A percentile compares a stretch with the other conserved stretches of the same genome.
These are phyloP conservation scores for Rotaria sp. DNA, from an alignment of 2,888 invertebrate species.

Conservation along the genomic window DNA sequence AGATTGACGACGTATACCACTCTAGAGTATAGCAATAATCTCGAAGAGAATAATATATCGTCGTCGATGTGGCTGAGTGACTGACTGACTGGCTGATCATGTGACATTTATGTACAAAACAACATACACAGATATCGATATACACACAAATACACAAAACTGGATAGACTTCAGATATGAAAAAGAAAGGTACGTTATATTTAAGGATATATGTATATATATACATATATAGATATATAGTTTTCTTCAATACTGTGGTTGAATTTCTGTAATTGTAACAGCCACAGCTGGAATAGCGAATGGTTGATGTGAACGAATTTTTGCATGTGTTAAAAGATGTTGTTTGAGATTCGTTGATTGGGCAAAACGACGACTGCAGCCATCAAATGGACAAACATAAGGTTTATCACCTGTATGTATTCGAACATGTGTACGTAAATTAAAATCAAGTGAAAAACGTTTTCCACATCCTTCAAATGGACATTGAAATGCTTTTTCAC, in stretches of 20 bases:
- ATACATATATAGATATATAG: neutral
- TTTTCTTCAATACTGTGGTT: slow-evolving; percentile 15
- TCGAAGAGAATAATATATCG: slow-evolving; percentile 2
- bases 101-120: slow-evolving; percentile 4
- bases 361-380: slow-evolving; percentile 95
- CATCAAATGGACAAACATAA: slow-evolving; percentile 95
- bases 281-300: slow-evolving; percentile 27
- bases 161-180: neutral
- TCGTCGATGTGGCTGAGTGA: neutral
- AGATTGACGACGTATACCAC: neutral
- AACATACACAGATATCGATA: neutral
- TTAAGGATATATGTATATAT: no score
- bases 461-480: slow-evolving; percentile 96
- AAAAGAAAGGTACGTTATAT: neutral
- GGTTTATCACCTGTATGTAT: slow-evolving; percentile 93
- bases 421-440: slow-evolving; percentile 90
- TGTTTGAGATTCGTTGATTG: slow-evolving; percentile 96
- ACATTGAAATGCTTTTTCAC: slow-evolving; percentile 94
- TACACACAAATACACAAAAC: neutral
- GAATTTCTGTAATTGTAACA: slow-evolving; percentile 24
- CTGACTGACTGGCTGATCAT: neutral
- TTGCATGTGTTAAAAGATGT: slow-evolving; percentile 93
- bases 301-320: slow-evolving; percentile 72
- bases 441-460: slow-evolving; percentile 88
- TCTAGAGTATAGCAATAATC: neutral